phyloP scores from a whole-genome alignment of 2,797 vertebrate genomes.

The Meriones psammophilus region DNA sequence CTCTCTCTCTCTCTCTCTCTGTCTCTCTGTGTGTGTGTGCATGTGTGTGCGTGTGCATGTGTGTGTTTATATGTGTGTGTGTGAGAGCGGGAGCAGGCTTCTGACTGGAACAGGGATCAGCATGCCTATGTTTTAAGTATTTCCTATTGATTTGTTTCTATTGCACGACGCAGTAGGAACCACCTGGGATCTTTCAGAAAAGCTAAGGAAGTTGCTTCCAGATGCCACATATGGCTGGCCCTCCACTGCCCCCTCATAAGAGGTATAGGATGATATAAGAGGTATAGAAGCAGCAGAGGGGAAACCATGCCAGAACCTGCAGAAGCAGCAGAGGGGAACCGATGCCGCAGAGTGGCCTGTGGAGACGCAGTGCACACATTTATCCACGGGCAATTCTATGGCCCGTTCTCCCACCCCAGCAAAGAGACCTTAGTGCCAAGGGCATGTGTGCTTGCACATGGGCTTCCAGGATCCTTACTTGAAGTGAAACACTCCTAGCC shows the following conservation, averaged over 20 bases:
- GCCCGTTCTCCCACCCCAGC: neutral
- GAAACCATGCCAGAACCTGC: neutral
- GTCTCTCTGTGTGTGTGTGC: neutral
- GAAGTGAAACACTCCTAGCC: neutral
- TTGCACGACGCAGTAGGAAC: neutral
- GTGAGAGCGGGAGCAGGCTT: neutral
- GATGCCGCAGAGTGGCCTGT: no score
- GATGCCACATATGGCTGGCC: neutral
- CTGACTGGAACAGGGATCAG: slow-evolving; percentile 4
- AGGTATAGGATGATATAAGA: neutral
- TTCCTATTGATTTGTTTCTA: slow-evolving; percentile 54
- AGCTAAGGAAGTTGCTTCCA: neutral
- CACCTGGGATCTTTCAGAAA: slow-evolving; percentile 60
- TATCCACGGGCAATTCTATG: neutral
- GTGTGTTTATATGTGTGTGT: neutral
- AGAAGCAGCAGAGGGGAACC: neutral
- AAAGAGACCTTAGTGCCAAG: neutral
- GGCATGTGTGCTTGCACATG: neutral
- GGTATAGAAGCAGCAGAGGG: neutral
- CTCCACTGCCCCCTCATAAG: neutral
- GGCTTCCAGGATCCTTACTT: fast-evolving
- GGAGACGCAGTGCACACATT: neutral
- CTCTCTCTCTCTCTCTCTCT: neutral
- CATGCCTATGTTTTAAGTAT: slow-evolving; percentile 52
- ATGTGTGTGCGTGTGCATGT: no score